These are phyloP conservation scores for Pogonomyrmex californicus DNA, from an alignment of 1,140 invertebrate species.

Conservation along the genomic window DNA sequence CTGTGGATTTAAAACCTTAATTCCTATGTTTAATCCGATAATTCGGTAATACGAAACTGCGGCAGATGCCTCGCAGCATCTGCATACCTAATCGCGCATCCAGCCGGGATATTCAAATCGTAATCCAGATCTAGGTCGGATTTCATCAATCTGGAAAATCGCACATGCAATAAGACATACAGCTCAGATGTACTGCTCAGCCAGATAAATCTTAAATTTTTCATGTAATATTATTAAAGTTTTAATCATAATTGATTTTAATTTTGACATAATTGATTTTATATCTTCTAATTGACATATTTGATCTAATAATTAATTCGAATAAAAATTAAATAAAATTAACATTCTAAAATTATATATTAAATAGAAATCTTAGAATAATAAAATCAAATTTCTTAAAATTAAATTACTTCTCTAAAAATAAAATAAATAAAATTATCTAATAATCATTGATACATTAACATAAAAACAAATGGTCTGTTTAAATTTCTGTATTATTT, in stretches of 20 bases:
- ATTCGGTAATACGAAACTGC: slow-evolving; percentile 62
- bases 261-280: background rate
- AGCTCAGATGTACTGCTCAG: background rate
- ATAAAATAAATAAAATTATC: background rate
- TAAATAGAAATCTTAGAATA: background rate
- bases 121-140: slow-evolving; percentile 34
- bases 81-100: slow-evolving; percentile 52
- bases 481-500: background rate
- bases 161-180: slow-evolving; percentile 3
- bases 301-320: background rate
- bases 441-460: background rate
- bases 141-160: slow-evolving; percentile 52
- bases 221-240: background rate
- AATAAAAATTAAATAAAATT: slow-evolving; percentile 12
- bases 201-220: background rate
- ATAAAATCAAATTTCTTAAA: background rate
- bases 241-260: slow-evolving; percentile 1
- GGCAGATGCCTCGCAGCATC: slow-evolving; percentile 27
- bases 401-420: background rate
- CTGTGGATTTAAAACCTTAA: slow-evolving; percentile 48
- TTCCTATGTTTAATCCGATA: slow-evolving; percentile 64
- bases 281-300: background rate
- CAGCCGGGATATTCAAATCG: slow-evolving; percentile 45
- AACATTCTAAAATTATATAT: background rate
- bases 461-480: background rate